Evolutionary conservation across 2,888 invertebrate genomes (phyloP).

Genomic region (Athrips mouffetella): DNA sequence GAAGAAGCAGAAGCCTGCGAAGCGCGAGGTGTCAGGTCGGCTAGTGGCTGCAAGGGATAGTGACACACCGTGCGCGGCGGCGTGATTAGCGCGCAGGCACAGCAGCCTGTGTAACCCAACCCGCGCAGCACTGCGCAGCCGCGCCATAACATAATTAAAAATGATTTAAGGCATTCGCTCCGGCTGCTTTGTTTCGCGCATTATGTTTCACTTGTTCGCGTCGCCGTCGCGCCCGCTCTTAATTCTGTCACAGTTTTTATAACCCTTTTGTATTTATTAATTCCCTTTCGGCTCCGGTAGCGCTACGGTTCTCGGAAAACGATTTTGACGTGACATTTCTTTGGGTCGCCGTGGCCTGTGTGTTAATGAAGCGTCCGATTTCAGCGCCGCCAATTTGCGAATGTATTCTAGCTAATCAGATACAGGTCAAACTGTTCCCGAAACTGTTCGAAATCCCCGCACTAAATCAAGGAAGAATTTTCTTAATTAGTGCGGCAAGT

Average conservation of each 20-base stretch:
- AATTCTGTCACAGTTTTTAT: conserved; percentile 78
- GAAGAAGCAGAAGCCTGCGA: neutral
- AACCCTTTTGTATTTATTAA: conserved; percentile 77
- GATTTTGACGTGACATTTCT: conserved; percentile 74
- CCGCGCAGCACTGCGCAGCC: conserved; percentile 46
- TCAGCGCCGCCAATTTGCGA: conserved; percentile 57
- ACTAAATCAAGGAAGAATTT: neutral
- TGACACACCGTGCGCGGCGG: conserved; percentile 31
- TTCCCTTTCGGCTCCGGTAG: conserved; percentile 74
- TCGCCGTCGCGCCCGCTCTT: conserved; percentile 68
- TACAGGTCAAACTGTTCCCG: conserved; percentile 32
- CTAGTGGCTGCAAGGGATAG: conserved; percentile 35
- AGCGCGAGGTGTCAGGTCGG: conserved; percentile 27
- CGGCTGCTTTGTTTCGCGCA: conserved; percentile 79
- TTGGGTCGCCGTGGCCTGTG: conserved; percentile 55
- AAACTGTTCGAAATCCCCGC: neutral
- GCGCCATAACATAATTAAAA: conserved; percentile 79
- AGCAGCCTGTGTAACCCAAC: conserved; percentile 55
- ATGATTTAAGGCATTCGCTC: conserved; percentile 78
- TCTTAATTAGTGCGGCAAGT: neutral
- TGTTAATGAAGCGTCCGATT: conserved; percentile 75
- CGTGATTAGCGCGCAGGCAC: conserved; percentile 25
- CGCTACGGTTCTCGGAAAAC: conserved; percentile 73
- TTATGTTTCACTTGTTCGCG: conserved; percentile 78
- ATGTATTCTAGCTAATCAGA: conserved; percentile 51